These are phyloP conservation scores for Eurytoma adleriae DNA, from an alignment of 2,888 invertebrate species.

Conservation along the genomic window DNA sequence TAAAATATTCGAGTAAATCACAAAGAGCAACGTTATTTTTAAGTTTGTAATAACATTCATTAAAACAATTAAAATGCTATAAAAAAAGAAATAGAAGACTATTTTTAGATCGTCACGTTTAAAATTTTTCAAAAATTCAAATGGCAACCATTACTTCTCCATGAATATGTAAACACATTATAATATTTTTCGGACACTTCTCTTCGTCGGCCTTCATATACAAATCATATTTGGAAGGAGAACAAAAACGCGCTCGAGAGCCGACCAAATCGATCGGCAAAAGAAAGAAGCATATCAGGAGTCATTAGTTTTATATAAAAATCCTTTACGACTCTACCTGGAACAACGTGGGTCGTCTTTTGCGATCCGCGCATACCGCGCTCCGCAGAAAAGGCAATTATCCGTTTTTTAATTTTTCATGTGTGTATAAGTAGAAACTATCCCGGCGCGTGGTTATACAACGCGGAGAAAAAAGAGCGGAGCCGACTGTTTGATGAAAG, in stretches of 20 bases:
- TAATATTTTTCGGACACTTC: not conserved
- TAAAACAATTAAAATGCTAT: too few relatives aligned
- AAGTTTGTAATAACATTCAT: too few relatives aligned
- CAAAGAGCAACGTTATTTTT: too few relatives aligned
- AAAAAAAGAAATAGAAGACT: too few relatives aligned
- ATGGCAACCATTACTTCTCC: not conserved
- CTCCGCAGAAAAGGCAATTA: constrained; percentile 70
- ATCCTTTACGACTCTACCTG: constrained; percentile 72
- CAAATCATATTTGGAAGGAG: constrained; percentile 18
- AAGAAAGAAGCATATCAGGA: constrained; percentile 57
- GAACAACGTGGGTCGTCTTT: constrained; percentile 64
- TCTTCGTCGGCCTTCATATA: not conserved
- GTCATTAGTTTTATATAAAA: constrained; percentile 73
- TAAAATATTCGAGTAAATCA: too few relatives aligned
- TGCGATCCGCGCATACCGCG: constrained; percentile 38
- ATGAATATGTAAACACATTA: constrained; percentile 16
- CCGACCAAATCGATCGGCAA: constrained; percentile 39
- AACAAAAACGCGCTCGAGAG: not conserved
- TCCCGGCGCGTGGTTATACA: constrained; percentile 68
- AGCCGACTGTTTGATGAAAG: constrained; percentile 50
- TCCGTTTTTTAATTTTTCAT: constrained; percentile 69
- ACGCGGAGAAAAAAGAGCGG: constrained; percentile 16
- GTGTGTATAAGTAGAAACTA: constrained; percentile 58
- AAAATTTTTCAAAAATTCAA: too few relatives aligned
- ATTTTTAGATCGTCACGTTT: too few relatives aligned